phyloP scores from a whole-genome alignment of 2,797 vertebrate species.

The Thunnus albacares region DNA sequence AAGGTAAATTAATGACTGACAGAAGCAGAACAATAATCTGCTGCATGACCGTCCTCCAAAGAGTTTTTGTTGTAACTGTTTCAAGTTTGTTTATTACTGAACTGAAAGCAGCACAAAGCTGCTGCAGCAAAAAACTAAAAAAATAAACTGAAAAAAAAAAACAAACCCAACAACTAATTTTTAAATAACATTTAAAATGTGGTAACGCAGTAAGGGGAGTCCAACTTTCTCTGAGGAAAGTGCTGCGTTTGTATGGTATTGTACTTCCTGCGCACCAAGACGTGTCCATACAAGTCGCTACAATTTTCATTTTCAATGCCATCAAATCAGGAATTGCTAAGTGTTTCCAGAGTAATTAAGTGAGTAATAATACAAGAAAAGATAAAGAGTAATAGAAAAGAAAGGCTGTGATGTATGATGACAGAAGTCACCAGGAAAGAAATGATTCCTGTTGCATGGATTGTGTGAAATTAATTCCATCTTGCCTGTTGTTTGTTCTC shows the following conservation, averaged over 20 bases:
- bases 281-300: neutral
- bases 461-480: neutral
- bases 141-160: too few species aligned
- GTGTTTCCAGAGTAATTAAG: neutral
- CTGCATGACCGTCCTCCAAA: neutral
- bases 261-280: neutral
- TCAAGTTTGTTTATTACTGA: too few species aligned
- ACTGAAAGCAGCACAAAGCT: too few species aligned
- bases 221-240: neutral
- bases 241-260: neutral
- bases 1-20: slow-evolving; percentile 85
- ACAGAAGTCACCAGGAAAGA: neutral
- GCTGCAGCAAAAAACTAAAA: too few species aligned
- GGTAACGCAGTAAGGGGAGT: too few species aligned
- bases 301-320: too few species aligned
- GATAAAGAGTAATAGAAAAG: neutral
- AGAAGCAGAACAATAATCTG: neutral
- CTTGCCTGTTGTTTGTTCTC: slow-evolving; percentile 35
- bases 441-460: neutral
- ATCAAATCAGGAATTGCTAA: too few species aligned
- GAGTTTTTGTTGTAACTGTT: too few species aligned
- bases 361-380: neutral
- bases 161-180: too few species aligned
- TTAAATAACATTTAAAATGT: too few species aligned
- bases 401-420: neutral